Base-by-base conservation (phyloP, 2,888 invertebrate genomes). In the Coleophora deauratella region DNA sequence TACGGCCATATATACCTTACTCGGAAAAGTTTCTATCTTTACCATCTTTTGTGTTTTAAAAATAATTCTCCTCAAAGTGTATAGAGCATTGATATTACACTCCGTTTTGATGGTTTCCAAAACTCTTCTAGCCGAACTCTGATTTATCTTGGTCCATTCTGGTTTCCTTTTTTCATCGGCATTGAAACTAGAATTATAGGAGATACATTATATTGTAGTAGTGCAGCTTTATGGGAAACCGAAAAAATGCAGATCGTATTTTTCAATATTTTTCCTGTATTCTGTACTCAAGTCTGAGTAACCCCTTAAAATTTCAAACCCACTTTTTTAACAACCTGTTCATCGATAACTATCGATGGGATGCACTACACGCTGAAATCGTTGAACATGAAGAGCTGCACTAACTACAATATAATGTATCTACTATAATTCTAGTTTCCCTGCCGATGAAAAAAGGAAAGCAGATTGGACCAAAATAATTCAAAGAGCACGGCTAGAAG, bases 61-160 rank as follows among this genome's bases (percentile, higher is more conserved):
- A 7, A 37, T 37, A 41, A 13, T 41, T 33, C 7, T 41, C 33
- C 8, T 41, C 37, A 37, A 38, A 37, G 14, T 38, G 37, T n/a
- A 34, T 33, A 7, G 41, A 41, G 34, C 41, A 41, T n/a, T n/a
- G n/a, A n/a, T 27, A 37, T 10, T 37, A 42, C 42, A 31, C 35
- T 42, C 15, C 34, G 27, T 12, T 41, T 42, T 28, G 42, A 37
- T 15, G 38, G 42, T 42, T 41, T 42, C 42, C 38, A 42, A 15
- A 42, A 35, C 31, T 42, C 37, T 10, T 37, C 30, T n/a, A 38
- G 27, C 3, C 15, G 32, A 8, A 14, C 10, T 14, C 11, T 14
- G 31, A 6, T 6, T n/a, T 31, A 31, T 31, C 8, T 31, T 9
- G 3, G 31, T n/a, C 31, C 31, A 31, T 3, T 15, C 14, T n/a